Evolutionary conservation across 2,797 vertebrate species (phyloP).

Genomic region (Chelidonichthys spinosus): DNA sequence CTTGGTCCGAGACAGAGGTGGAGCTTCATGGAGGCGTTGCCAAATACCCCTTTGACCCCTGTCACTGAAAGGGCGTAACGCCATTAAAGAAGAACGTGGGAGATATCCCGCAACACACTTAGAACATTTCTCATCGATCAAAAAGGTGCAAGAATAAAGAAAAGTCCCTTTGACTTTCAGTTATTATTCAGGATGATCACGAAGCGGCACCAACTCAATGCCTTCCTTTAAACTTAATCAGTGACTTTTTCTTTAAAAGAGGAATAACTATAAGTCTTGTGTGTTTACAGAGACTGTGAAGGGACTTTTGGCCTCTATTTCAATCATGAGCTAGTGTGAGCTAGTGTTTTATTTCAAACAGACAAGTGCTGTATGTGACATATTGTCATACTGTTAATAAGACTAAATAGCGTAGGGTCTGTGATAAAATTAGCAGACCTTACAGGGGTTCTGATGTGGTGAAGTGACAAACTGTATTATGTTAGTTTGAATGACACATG

Average conservation of each 20-base stretch:
- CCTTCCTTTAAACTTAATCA: slow-evolving; percentile 65
- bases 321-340: slow-evolving; percentile 29
- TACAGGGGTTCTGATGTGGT: slow-evolving; percentile 32
- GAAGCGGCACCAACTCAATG: slow-evolving; percentile 45
- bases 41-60: slow-evolving; percentile 86
- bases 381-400: slow-evolving; percentile 76
- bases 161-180: slow-evolving; percentile 1
- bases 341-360: slow-evolving; percentile 54
- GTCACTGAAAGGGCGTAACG: slow-evolving; percentile 75
- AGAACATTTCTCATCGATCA: slow-evolving; percentile 1
- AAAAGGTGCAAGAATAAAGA: slow-evolving; percentile 1
- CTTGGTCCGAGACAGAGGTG: slow-evolving; percentile 83
- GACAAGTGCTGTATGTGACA: slow-evolving; percentile 72
- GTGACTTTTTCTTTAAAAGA: slow-evolving; percentile 47
- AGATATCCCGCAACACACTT: neutral
- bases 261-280: slow-evolving; percentile 10
- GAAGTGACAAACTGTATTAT: slow-evolving; percentile 35
- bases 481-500: slow-evolving; percentile 34
- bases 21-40: slow-evolving; percentile 88
- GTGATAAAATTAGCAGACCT: slow-evolving; percentile 27
- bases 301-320: slow-evolving; percentile 10
- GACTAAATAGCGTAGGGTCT: slow-evolving; percentile 21
- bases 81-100: neutral
- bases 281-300: slow-evolving; percentile 50
- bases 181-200: slow-evolving; percentile 4